These are phyloP conservation scores for Osmerus mordax DNA, from an alignment of 2,113 vertebrate genomes.

Conservation along the genomic window DNA sequence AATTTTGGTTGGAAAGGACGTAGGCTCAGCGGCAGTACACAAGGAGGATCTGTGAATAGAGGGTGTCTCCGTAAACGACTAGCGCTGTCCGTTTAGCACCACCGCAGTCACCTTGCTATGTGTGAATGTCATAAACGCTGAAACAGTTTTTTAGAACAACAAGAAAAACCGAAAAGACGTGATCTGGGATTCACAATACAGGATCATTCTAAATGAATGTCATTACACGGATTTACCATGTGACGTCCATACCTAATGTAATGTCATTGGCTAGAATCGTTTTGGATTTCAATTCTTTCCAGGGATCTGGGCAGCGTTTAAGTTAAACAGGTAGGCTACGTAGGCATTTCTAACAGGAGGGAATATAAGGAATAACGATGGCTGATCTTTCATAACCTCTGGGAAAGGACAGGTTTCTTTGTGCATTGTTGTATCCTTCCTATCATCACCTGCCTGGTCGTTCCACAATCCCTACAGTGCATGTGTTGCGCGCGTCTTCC, in stretches of 20 bases:
- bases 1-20: constrained; percentile 55
- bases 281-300: constrained; percentile 49
- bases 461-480: constrained; percentile 19
- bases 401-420: constrained; percentile 43
- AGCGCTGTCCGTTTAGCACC: constrained; percentile 76
- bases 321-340: neutral
- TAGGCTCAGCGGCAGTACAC: constrained; percentile 31
- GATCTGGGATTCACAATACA: neutral
- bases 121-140: constrained; percentile 5
- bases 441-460: constrained; percentile 32
- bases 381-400: constrained; percentile 31
- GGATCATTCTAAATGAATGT: constrained; percentile 15
- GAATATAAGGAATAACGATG: constrained; percentile 18
- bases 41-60: neutral
- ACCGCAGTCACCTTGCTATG: constrained; percentile 27
- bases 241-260: constrained; percentile 56
- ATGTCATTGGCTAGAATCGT: constrained; percentile 56
- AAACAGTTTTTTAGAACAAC: constrained; percentile 3
- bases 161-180: constrained; percentile 7
- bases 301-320: constrained; percentile 24
- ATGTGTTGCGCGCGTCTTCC: constrained; percentile 33
- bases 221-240: constrained; percentile 57
- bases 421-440: constrained; percentile 22
- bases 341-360: neutral
- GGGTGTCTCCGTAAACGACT: constrained; percentile 5